phyloP scores from a whole-genome alignment of 2,797 vertebrate genomes.

The Buceros bicornis region DNA sequence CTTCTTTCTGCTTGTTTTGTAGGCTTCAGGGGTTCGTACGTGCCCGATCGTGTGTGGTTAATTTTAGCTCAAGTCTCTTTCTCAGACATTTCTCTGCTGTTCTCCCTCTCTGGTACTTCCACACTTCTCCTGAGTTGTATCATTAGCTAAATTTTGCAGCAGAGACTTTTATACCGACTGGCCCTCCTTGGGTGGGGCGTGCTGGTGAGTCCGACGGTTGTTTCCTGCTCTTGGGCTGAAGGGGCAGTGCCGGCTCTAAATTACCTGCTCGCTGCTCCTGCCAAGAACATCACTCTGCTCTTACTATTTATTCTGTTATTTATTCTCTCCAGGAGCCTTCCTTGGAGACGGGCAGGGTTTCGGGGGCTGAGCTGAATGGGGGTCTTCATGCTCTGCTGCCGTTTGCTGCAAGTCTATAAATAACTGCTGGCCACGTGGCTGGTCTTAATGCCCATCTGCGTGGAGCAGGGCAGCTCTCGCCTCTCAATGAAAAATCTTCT shows the following conservation, averaged over 20 bases:
- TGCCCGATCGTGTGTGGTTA: neutral
- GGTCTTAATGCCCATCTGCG: neutral
- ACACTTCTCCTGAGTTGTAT: slow-evolving; percentile 54
- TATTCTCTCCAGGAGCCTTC: neutral
- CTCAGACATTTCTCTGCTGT: slow-evolving; percentile 22
- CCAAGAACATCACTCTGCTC: slow-evolving; percentile 49
- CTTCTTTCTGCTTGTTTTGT: neutral
- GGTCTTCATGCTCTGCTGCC: slow-evolving; percentile 9
- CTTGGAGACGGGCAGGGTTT: neutral
- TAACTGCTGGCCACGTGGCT: neutral
- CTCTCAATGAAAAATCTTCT: neutral
- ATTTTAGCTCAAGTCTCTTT: slow-evolving; percentile 3
- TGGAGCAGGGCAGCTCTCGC: neutral
- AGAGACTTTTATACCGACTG: slow-evolving; percentile 70
- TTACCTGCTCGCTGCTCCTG: slow-evolving; percentile 63
- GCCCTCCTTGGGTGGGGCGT: slow-evolving; percentile 51
- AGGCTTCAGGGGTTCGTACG: neutral
- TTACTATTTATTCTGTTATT: slow-evolving; percentile 3
- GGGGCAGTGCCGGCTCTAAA: slow-evolving; percentile 68
- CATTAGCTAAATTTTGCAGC: slow-evolving; percentile 80
- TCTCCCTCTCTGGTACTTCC: slow-evolving; percentile 22
- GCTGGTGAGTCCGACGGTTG: slow-evolving; percentile 46
- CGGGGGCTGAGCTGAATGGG: slow-evolving; percentile 22
- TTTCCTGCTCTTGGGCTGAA: slow-evolving; percentile 68
- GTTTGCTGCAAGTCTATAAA: neutral